A percentile compares a stretch with the other conserved stretches of the same genome.
Evolutionary conservation across 2,888 invertebrate species (phyloP).

Genomic region (Hylaea fasciaria): DNA sequence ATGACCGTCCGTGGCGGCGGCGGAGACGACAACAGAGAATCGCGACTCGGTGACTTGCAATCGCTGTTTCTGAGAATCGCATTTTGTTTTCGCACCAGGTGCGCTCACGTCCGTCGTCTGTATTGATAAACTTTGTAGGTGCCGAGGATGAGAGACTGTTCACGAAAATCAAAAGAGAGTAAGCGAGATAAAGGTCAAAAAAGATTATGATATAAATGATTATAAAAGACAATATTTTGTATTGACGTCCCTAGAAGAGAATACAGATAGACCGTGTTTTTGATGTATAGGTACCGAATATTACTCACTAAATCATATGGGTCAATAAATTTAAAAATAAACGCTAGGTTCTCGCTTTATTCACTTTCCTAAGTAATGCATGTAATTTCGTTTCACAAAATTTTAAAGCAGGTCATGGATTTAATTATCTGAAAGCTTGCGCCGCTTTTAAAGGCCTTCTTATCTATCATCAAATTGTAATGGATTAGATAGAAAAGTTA

Average conservation of each 20-base stretch:
- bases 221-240: not conserved
- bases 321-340: too few species aligned
- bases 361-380: too few species aligned
- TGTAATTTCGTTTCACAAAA: too few species aligned
- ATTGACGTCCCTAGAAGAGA: not conserved
- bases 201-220: not conserved
- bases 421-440: too few species aligned
- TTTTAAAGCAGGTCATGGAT: too few species aligned
- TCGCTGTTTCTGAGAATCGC: slow-evolving; percentile 70
- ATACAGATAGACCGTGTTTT: too few species aligned
- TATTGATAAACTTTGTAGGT: slow-evolving; percentile 43
- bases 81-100: slow-evolving; percentile 70
- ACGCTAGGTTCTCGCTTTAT: too few species aligned
- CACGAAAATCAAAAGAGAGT: slow-evolving; percentile 7
- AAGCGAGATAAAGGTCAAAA: not conserved
- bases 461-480: too few species aligned
- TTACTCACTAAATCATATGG: too few species aligned
- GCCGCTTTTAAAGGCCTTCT: too few species aligned
- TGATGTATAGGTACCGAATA: too few species aligned
- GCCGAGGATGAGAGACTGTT: slow-evolving; percentile 14
- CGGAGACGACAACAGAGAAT: slow-evolving; percentile 40
- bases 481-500: too few species aligned
- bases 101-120: slow-evolving; percentile 58
- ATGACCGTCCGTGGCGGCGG: slow-evolving; percentile 1
- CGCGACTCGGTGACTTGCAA: slow-evolving; percentile 55